These are phyloP conservation scores for Odontocolon sp. DNA, from an alignment of 2,888 invertebrate genomes.

Conservation along the genomic window DNA sequence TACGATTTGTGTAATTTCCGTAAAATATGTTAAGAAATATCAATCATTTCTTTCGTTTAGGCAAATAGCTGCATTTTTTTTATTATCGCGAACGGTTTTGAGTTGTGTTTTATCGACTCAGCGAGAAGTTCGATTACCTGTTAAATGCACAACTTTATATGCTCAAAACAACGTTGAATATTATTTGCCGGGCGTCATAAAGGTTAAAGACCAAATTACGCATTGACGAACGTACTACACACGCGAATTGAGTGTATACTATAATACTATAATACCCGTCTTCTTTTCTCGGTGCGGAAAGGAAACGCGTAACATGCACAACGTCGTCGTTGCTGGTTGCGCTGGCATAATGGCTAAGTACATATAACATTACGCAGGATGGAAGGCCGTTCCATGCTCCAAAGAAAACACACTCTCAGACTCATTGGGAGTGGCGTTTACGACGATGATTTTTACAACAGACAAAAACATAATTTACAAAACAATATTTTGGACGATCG, in stretches of 20 bases:
- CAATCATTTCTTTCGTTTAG: too few species aligned
- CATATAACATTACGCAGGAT: constrained; percentile 20
- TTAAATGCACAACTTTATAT: too few species aligned
- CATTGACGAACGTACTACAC: constrained; percentile 33
- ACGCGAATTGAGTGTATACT: constrained; percentile 17
- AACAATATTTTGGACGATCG: background rate
- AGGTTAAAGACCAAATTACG: constrained; percentile 54
- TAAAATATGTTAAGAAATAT: too few species aligned
- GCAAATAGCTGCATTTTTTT: too few species aligned
- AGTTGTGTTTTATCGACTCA: too few species aligned
- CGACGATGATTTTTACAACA: constrained; percentile 3
- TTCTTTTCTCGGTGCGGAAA: constrained; percentile 37
- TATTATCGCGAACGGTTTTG: too few species aligned
- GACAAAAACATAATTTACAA: background rate
- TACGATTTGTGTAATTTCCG: too few species aligned
- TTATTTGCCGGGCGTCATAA: constrained; percentile 48
- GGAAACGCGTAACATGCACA: constrained; percentile 51
- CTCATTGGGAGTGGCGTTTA: constrained; percentile 17
- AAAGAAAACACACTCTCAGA: constrained; percentile 13
- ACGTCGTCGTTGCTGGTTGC: constrained; percentile 30
- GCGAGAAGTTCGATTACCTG: too few species aligned
- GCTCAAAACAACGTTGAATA: too few species aligned
- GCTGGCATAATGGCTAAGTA: constrained; percentile 55
- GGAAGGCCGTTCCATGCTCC: constrained; percentile 1
- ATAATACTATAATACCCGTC: constrained; percentile 26